A percentile compares a stretch with the other conserved stretches of the same genome.
phyloP scores from a whole-genome alignment of 2,888 invertebrate species.

The Boloria euphrosyne region DNA sequence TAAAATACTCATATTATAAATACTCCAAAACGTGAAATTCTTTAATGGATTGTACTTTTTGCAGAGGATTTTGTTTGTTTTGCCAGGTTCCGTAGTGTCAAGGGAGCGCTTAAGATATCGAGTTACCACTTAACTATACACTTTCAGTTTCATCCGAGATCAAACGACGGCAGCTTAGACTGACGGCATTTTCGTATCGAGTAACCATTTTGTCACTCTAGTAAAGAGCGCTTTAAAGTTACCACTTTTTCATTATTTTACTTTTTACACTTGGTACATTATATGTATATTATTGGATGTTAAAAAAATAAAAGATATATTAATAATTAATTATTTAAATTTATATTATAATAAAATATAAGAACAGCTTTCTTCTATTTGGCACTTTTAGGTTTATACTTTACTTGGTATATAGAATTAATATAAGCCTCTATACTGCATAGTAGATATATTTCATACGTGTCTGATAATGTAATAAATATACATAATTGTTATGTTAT shows the following conservation, averaged over 20 bases:
- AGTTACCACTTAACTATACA: constrained; percentile 60
- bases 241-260: constrained; percentile 3
- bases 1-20: constrained; percentile 1
- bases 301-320: no score
- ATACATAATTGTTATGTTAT: no score
- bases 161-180: constrained; percentile 40
- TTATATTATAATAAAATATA: no score
- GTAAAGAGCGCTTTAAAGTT: neutral
- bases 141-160: constrained; percentile 44
- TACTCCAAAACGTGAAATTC: constrained; percentile 3
- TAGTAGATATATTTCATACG: no score
- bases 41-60: constrained; percentile 46
- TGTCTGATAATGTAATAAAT: no score
- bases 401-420: no score
- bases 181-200: constrained; percentile 39
- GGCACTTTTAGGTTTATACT: no score
- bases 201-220: constrained; percentile 24
- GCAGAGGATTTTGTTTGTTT: constrained; percentile 68
- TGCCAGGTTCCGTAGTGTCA: constrained; percentile 66
- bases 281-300: neutral
- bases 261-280: neutral
- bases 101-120: constrained; percentile 62
- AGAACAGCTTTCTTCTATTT: no score
- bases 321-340: no score
- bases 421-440: no score